Percentiles rank a stretch among this genome's conserved stretches.
Evolutionary conservation across 2,797 vertebrate genomes (phyloP).

Genomic region (Rhodeus uyekii): DNA sequence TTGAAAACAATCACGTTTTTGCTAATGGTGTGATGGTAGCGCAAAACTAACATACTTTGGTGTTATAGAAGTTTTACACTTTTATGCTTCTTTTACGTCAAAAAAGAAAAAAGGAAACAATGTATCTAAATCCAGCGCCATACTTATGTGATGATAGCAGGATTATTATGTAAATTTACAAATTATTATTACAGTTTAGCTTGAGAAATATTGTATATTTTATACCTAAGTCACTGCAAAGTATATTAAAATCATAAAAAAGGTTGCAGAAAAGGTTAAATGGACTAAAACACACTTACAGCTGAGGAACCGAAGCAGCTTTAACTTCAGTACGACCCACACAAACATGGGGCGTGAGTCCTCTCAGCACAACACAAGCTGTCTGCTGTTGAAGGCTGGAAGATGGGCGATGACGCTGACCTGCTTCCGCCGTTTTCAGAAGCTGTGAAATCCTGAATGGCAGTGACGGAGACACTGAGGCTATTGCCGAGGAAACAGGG

Average conservation of each 20-base stretch:
- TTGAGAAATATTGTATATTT: background rate
- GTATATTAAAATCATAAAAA: background rate
- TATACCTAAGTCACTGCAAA: background rate
- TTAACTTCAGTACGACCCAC: background rate
- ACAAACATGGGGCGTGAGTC: background rate
- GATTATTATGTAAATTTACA: background rate
- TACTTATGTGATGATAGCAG: background rate
- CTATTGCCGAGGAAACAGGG: constrained; percentile 52
- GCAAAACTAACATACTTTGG: background rate
- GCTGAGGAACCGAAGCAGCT: background rate
- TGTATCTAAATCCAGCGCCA: background rate
- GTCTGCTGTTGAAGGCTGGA: constrained; percentile 4
- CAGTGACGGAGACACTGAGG: constrained; percentile 39
- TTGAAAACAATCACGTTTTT: background rate
- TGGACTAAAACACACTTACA: background rate
- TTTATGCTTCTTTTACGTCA: background rate
- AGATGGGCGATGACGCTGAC: background rate
- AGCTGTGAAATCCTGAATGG: constrained; percentile 47
- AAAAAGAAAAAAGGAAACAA: background rate
- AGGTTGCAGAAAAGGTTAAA: background rate
- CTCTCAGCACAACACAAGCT: constrained; percentile 17
- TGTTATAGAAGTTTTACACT: background rate
- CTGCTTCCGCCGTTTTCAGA: constrained; percentile 42
- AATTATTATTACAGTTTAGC: background rate
- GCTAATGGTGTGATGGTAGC: background rate